Base-by-base conservation (phyloP, 2,888 invertebrate genomes). In the Eilema griseolum region DNA sequence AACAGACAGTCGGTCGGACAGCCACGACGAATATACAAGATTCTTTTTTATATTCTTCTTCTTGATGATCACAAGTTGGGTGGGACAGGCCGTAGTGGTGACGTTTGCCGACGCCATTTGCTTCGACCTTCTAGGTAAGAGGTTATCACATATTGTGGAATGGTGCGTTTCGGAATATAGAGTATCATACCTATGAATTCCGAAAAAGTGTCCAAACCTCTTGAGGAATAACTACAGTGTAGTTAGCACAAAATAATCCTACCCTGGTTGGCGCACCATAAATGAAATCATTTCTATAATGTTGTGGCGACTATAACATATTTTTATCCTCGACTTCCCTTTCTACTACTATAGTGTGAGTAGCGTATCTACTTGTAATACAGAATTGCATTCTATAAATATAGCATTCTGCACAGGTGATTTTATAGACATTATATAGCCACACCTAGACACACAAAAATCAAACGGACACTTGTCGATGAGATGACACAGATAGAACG, bases 71-170 rank as follows among this genome's bases (percentile, higher is more conserved):
- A 83, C 97, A 16, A 97, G 97, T 72, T 98, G 98, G 97, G 93
- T 97, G 31, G 97, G 97, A 3, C 98, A 98, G 96, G 97, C 98
- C 0, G 97, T 98, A 0, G 97, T 98, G 3, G 97, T 98, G 24
- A 98, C 98, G 76, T 96, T 99, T 69, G 97, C 97, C 2, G 99
- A 99, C 94, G 97, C 98, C 0, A 98, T 99, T 74, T 98, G 98
- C 87, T 98, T 98, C 89, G 97, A 97, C 85, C 94, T 98, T 66
- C 94, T 99, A 31, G 98, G 98, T 96, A 90, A 89, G 70, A 65
- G n/a, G 52, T 31, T 11, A 46, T 52, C 11, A 24, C 23, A 20
- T 46, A 5, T 46, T 3, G 1, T 16, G 20, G 7, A 46, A 11
- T 5, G 52, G n/a, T 52, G n/a, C 5, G 5, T 46, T 46, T 20